Base-by-base conservation (phyloP, 2,113 vertebrate species). In the Apaloderma vittatum region DNA sequence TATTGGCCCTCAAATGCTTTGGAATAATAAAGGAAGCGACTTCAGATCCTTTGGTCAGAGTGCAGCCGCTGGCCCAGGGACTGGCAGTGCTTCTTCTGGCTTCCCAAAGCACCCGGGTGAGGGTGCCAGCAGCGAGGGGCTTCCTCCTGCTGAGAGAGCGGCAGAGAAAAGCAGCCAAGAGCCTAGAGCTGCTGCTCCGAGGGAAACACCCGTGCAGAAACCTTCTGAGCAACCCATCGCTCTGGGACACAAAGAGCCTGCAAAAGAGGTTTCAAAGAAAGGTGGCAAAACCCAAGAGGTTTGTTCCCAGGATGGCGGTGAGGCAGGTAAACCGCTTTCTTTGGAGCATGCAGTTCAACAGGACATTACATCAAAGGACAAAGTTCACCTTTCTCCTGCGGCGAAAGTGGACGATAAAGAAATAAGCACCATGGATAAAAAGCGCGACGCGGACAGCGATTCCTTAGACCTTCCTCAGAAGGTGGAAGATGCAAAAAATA, bases 201-300 rank as follows among this genome's bases (percentile, higher is more conserved):
- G 43, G 65, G 65, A 81, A 43, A 2, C 5, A 3, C 8, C 51
- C 46, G 9, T 0, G 0, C 70, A 15, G 19, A 37, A 62, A 12
- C 3, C 11, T 21, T 7, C 1, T 1, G 65, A 85, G 86, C 82
- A 58, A 0, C 52, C 19, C 0, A 1, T 4, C 5, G 3, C 0
- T 1, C 4, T 72, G 29, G 91, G 57, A 4, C 58, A 62, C 8
- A 4, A 0, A 51, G 90, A 68, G 8, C 61, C 82, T 52, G 74
- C 23, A 5, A 7, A 36, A 36, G 92, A 80, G 20, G 7, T 11
- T 27, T 30, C 23, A 2, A 34, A 67, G 73, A 5, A n/a, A 32
- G 93, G 4, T 1, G 77, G 66, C 30, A 18, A 30, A 12, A 6
- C 23, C 58, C 36, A 19, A 27, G 86, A 37, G 54, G 45, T 57